These are phyloP conservation scores for Plusia festucae DNA, from an alignment of 2,888 invertebrate genomes.

Conservation along the genomic window DNA sequence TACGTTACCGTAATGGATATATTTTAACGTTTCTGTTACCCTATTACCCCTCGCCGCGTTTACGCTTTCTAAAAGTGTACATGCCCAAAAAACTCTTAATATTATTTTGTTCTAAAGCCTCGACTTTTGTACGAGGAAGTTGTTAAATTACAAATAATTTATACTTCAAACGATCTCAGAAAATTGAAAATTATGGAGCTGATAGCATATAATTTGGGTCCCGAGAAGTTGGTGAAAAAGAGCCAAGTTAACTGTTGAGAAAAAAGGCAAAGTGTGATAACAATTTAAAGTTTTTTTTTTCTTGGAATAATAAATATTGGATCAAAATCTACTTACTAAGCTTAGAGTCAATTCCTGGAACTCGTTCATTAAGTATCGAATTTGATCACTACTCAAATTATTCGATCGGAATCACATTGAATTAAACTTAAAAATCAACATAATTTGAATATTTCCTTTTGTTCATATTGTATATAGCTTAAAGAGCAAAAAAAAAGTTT, in stretches of 20 bases:
- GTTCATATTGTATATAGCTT: too few species aligned
- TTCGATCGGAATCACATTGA: too few species aligned
- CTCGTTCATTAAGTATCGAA: too few species aligned
- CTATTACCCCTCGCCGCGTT: conserved; percentile 29
- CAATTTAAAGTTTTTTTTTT: too few species aligned
- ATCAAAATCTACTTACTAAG: too few species aligned
- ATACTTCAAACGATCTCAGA: conserved; percentile 50
- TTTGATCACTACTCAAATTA: too few species aligned
- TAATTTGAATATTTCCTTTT: too few species aligned
- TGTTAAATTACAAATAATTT: conserved; percentile 55
- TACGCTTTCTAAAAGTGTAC: conserved; percentile 34
- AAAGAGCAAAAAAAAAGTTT: too few species aligned
- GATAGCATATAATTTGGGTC: conserved; percentile 47
- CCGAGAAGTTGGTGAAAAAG: conserved; percentile 33
- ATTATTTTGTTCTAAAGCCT: conserved; percentile 38
- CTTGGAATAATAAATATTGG: too few species aligned
- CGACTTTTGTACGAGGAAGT: conserved; percentile 40
- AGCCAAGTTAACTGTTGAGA: conserved; percentile 19
- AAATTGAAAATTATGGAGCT: conserved; percentile 56
- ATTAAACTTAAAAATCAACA: too few species aligned
- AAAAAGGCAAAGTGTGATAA: too few species aligned
- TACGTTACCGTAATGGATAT: conserved; percentile 44
- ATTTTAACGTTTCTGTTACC: conserved; percentile 39
- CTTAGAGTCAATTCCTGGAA: too few species aligned
- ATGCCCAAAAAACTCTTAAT: conserved; percentile 40